Base-by-base conservation (phyloP, 2,888 invertebrate species). In the Magallana nippona region DNA sequence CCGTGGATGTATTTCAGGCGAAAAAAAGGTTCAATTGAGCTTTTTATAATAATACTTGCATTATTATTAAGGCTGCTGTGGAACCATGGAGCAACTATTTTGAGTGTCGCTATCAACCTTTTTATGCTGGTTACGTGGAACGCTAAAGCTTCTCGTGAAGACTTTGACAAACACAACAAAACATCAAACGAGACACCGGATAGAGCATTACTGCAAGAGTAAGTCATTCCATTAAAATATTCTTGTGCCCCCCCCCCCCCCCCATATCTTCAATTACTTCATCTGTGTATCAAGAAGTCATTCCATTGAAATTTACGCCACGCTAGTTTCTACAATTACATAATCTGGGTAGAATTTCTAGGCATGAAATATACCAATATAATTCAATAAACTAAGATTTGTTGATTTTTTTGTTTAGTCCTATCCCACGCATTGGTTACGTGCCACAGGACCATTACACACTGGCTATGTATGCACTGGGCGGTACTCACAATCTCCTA, bases 81-180 rank as follows among this genome's bases (percentile, higher is more conserved):
- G 93, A 94, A 94, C 87, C 91, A 93, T 82, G 88, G 91, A 32
- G 90, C 92, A 79, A 93, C 92, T n/a, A 83, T 94, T 58, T 87
- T 94, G 56, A 93, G 93, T 84, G 87, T 94, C 82, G 92, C 92
- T 22, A 93, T 94, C 87, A 94, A 94, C 86, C 88, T 93, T 44
- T 87, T 94, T n/a, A 94, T 94, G 93, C 86, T 94, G 84, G 84
- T 92, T 19, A 93, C 93, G 10, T 94, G 94, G 94, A 89, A 93
- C 83, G 92, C 94, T 27, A 89, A 91, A 81, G 90, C 91, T 5
- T 89, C 91, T 1, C 78, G 90, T 82, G 91, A 91, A 71, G 92
- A 92, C 83, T 89, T 87, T 56, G 82, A 83, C 17, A 87, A 87
- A 60, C 32, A 87, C 22, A 22, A 84, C 22, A 82, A 63, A 3